These are phyloP conservation scores for Dynastes grantii DNA, from an alignment of 2,888 invertebrate species.

Conservation along the genomic window DNA sequence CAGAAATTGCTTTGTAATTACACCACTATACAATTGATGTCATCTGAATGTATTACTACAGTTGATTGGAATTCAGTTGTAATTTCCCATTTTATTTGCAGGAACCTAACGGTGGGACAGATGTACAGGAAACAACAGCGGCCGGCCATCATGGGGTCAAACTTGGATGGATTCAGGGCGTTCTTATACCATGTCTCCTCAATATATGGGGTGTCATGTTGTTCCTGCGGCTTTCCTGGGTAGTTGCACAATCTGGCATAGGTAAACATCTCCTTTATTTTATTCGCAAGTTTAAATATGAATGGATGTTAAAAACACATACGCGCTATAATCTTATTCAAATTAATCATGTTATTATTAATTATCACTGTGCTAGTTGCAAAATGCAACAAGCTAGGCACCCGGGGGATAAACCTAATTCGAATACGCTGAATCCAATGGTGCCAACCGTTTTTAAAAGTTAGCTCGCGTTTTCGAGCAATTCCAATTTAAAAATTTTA, in stretches of 20 bases:
- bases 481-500: no score
- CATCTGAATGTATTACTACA: neutral
- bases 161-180: conserved; percentile 94
- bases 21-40: neutral
- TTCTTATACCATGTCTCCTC: conserved; percentile 92
- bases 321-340: no score
- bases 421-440: no score
- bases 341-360: no score
- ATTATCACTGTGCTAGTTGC: no score
- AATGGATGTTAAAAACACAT: no score
- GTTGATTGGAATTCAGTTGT: neutral
- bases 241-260: conserved; percentile 95
- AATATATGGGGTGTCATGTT: conserved; percentile 99
- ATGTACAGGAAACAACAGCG: conserved; percentile 60
- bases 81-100: conserved; percentile 54
- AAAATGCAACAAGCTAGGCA: no score
- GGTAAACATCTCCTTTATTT: conserved; percentile 64
- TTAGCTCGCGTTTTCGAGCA: no score
- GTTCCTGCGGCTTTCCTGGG: conserved; percentile 97
- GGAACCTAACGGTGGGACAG: conserved; percentile 59
- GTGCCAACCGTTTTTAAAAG: no score
- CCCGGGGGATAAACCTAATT: no score
- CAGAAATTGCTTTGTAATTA: neutral
- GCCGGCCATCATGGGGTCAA: conserved; percentile 74
- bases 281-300: no score